Evolutionary conservation across 2,888 invertebrate species (phyloP).

Genomic region (Heteromyza rotundicornis): DNA sequence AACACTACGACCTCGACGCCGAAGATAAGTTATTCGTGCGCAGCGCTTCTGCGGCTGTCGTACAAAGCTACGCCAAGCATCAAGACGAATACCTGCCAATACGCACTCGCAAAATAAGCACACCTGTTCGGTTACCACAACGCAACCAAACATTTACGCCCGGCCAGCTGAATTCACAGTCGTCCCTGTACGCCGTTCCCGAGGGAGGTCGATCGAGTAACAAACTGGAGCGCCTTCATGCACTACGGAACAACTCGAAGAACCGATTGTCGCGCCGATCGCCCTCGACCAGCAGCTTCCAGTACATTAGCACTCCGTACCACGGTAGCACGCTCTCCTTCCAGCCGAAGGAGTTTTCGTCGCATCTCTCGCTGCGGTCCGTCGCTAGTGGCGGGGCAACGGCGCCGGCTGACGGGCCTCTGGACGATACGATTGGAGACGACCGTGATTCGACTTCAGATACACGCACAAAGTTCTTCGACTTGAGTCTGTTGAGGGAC

Average conservation of each 20-base stretch:
- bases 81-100: conserved; percentile 61
- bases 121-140: conserved; percentile 66
- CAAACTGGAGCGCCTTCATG: conserved; percentile 44
- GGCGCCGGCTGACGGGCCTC: conserved; percentile 35
- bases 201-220: conserved; percentile 65
- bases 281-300: conserved; percentile 81
- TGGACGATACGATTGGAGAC: conserved; percentile 44
- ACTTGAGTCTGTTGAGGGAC: conserved; percentile 75
- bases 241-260: conserved; percentile 55
- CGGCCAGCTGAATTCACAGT: conserved; percentile 70
- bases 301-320: conserved; percentile 84
- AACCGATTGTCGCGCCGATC: conserved; percentile 70
- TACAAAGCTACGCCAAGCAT: conserved; percentile 65
- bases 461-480: conserved; percentile 70
- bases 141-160: conserved; percentile 61
- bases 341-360: conserved; percentile 78
- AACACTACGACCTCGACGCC: conserved; percentile 42
- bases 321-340: conserved; percentile 84
- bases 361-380: conserved; percentile 77
- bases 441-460: conserved; percentile 41
- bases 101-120: conserved; percentile 68
- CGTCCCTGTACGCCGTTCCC: conserved; percentile 73
- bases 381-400: conserved; percentile 66
- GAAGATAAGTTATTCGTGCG: conserved; percentile 65
- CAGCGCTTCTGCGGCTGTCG: conserved; percentile 76